phyloP scores from a whole-genome alignment of 64 coral and sea anemone species.

The Orbicella faveolata region DNA sequence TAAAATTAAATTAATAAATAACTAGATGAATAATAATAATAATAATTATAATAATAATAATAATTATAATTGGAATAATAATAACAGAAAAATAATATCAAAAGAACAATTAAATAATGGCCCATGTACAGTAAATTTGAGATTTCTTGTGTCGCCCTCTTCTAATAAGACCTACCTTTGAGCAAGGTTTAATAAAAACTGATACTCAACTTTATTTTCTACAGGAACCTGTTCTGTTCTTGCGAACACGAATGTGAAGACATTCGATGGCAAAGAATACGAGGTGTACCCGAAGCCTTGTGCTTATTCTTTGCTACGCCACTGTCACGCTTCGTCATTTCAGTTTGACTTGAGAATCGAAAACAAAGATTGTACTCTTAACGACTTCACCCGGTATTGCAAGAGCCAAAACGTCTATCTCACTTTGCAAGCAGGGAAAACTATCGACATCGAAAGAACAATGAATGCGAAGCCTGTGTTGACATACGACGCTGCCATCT shows the following conservation, averaged over 20 bases:
- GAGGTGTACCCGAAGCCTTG: conserved; percentile 2
- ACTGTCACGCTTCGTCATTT: not conserved
- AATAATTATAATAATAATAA: too few relatives aligned
- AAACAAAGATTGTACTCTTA: not conserved
- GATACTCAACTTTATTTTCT: not conserved
- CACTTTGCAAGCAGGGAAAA: not conserved
- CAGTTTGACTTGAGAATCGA: not conserved
- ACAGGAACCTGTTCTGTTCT: conserved; percentile 7
- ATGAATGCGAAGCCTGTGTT: not conserved
- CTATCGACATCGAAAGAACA: not conserved
- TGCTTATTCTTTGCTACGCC: not conserved
- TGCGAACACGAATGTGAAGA: conserved; percentile 12
- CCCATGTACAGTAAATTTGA: too few relatives aligned
- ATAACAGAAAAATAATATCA: too few relatives aligned
- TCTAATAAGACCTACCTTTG: too few relatives aligned
- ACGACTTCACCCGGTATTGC: not conserved
- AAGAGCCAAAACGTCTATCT: not conserved
- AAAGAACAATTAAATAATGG: too few relatives aligned
- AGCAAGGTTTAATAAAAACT: too few relatives aligned
- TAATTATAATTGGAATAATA: too few relatives aligned
- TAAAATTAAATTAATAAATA: too few relatives aligned
- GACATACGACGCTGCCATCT: not conserved
- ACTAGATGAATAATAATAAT: too few relatives aligned
- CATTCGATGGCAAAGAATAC: conserved; percentile 19
- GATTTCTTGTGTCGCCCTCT: too few relatives aligned